These are phyloP conservation scores for Hydrocynus forskahlii DNA, from an alignment of 2,797 vertebrate genomes.

Conservation along the genomic window DNA sequence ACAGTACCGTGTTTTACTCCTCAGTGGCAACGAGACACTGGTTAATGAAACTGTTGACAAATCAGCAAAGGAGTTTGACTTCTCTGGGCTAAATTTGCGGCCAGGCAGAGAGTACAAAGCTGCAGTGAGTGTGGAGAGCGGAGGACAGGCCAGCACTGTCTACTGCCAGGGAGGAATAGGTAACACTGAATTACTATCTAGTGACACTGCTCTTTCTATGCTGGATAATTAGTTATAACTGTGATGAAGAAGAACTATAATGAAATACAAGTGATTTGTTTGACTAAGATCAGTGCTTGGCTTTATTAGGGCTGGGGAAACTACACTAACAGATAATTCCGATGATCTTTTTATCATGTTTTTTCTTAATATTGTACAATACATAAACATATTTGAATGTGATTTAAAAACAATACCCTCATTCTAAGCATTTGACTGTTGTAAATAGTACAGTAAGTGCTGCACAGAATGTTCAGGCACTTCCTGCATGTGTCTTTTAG, in stretches of 20 bases:
- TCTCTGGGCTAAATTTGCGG: slow-evolving; percentile 71
- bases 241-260: background rate
- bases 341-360: too few species aligned
- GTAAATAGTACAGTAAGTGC: too few species aligned
- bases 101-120: slow-evolving; percentile 83
- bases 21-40: slow-evolving; percentile 72
- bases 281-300: too few species aligned
- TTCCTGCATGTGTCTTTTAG: too few species aligned
- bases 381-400: too few species aligned
- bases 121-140: slow-evolving; percentile 76
- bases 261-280: too few species aligned
- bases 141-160: slow-evolving; percentile 57
- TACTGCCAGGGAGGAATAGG: slow-evolving; percentile 69
- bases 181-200: slow-evolving; percentile 30
- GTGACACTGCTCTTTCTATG: background rate
- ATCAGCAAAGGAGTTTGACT: slow-evolving; percentile 66
- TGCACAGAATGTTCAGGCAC: too few species aligned
- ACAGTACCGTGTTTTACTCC: slow-evolving; percentile 80
- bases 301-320: too few species aligned
- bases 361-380: too few species aligned
- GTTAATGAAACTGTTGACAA: slow-evolving; percentile 69
- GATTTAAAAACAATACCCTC: too few species aligned
- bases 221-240: background rate
- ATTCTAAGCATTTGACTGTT: too few species aligned
- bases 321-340: too few species aligned